Evolutionary conservation across 2,888 invertebrate genomes (phyloP).

Genomic region (Ctena decussata): DNA sequence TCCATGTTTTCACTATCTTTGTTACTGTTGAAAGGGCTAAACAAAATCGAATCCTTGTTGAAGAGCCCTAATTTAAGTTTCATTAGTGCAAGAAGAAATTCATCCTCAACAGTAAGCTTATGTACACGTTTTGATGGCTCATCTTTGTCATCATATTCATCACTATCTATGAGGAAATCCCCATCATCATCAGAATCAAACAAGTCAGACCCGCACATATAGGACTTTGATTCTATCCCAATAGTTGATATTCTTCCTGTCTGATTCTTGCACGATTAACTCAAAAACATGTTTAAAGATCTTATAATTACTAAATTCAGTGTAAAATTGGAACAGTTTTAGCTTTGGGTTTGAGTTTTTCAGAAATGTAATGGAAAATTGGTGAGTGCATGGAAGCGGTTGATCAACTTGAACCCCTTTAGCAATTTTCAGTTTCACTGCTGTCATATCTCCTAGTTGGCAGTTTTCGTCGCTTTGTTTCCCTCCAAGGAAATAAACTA

Average conservation of each 20-base stretch:
- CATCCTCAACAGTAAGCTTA: neutral
- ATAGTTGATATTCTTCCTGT: neutral
- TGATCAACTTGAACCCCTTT: neutral
- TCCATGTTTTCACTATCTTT: slow-evolving; percentile 21
- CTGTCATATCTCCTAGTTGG: neutral
- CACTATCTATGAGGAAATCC: neutral
- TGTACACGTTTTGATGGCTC: neutral
- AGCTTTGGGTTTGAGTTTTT: neutral
- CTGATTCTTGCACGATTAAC: neutral
- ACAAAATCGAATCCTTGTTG: neutral
- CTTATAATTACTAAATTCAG: neutral
- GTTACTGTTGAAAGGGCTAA: slow-evolving; percentile 14
- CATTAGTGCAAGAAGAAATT: neutral
- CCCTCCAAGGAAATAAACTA: neutral
- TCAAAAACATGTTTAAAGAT: neutral
- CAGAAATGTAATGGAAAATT: neutral
- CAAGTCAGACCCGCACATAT: neutral
- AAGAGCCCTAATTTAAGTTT: neutral
- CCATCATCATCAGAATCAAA: neutral
- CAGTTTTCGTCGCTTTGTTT: neutral
- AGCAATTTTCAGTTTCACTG: neutral
- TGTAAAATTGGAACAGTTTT: neutral
- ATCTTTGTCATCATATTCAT: neutral
- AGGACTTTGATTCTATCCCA: neutral
- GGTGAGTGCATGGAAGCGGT: neutral